Conservation (phyloP, 1,140 invertebrate genomes). For the Drosophila obscura region DNA sequence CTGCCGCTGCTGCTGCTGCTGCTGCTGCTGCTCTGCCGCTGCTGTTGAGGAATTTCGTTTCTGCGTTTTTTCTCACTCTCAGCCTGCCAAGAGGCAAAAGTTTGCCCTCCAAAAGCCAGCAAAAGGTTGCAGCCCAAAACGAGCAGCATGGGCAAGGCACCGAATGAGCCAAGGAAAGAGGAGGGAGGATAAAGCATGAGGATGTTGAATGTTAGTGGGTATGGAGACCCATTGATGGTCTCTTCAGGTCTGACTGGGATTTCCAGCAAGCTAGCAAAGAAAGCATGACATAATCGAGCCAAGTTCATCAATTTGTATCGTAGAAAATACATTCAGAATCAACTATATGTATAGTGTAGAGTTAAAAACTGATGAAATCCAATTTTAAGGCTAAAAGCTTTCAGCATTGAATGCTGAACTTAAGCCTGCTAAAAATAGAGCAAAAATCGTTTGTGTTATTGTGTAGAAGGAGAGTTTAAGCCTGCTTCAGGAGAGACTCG, state of each 20-base stretch:
- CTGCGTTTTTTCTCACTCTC: background rate
- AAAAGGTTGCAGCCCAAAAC: slow-evolving; percentile 69
- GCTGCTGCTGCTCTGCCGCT: background rate
- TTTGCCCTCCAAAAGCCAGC: slow-evolving; percentile 77
- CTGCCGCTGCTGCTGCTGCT: background rate
- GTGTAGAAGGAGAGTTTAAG: background rate
- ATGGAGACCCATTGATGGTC: slow-evolving; percentile 40
- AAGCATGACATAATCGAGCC: slow-evolving; percentile 48
- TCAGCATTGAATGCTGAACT: too few relatives aligned
- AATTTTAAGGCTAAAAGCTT: background rate
- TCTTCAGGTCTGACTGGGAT: slow-evolving; percentile 34
- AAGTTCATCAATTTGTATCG: slow-evolving; percentile 40
- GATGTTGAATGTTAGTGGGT: too few relatives aligned
- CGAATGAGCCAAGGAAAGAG: background rate
- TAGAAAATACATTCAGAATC: background rate
- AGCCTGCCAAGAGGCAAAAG: slow-evolving; percentile 28
- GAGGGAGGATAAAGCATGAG: background rate
- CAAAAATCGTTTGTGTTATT: too few relatives aligned
- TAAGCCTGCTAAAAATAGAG: background rate
- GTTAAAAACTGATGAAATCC: too few relatives aligned
- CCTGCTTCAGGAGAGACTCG: too few relatives aligned
- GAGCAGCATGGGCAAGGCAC: slow-evolving; percentile 16
- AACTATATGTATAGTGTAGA: background rate
- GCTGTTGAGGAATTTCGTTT: slow-evolving; percentile 11
- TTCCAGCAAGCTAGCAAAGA: slow-evolving; percentile 22